phyloP scores from a whole-genome alignment of 2,888 invertebrate species.

The Acrocyrtus sp. region DNA sequence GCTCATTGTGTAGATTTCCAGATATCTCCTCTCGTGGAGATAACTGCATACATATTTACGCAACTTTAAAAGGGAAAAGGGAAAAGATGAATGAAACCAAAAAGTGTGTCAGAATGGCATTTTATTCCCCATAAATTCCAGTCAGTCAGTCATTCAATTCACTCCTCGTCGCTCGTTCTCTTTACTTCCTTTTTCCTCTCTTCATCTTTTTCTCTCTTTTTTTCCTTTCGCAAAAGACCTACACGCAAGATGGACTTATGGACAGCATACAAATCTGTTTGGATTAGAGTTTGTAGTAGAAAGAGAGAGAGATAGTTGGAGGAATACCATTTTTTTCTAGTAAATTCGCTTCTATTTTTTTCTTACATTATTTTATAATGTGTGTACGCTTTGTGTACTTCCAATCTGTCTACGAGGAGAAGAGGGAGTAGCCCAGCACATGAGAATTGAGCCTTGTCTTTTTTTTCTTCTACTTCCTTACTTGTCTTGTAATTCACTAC shows the following conservation, averaged over 20 bases:
- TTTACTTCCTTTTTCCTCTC: slow-evolving; percentile 29
- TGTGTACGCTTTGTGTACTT: background rate
- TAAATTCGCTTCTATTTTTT: background rate
- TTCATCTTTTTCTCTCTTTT: slow-evolving; percentile 7
- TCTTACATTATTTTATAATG: background rate
- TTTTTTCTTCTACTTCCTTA: background rate
- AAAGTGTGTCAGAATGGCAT: slow-evolving; percentile 55
- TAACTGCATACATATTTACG: no score
- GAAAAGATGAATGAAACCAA: slow-evolving; percentile 50
- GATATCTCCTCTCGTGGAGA: no score
- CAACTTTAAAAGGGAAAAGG: background rate
- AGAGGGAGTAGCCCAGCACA: no score
- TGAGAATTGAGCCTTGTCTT: no score
- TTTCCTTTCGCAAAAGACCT: slow-evolving; percentile 6
- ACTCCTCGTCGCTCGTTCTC: slow-evolving; percentile 48
- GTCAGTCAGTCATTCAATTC: slow-evolving; percentile 53
- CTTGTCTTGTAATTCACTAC: slow-evolving; percentile 36
- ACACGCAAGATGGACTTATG: slow-evolving; percentile 45
- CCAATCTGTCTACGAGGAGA: no score
- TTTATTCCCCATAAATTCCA: slow-evolving; percentile 53
- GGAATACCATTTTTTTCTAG: slow-evolving; percentile 7
- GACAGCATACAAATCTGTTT: slow-evolving; percentile 54
- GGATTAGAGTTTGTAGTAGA: slow-evolving; percentile 42
- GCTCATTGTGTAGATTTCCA: no score
- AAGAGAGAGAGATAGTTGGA: slow-evolving; percentile 6